These are phyloP conservation scores for Delichon dasypus DNA, from an alignment of 2,797 vertebrate genomes.

Conservation along the genomic window DNA sequence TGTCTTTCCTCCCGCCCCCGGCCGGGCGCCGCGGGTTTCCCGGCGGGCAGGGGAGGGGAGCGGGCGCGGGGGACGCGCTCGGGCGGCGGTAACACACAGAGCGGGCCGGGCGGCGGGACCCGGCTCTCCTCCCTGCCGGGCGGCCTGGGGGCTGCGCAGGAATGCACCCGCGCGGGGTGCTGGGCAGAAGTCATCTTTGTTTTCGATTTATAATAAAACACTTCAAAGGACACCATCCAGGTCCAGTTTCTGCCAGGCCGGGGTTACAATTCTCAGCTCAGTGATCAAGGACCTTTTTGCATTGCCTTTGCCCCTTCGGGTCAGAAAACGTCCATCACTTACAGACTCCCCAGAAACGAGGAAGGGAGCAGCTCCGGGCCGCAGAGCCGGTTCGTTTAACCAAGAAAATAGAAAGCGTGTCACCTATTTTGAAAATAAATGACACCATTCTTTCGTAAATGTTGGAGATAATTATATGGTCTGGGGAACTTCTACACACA, in stretches of 20 bases:
- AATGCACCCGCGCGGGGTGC: constrained; percentile 70
- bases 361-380: constrained; percentile 19
- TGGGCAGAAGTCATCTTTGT: constrained; percentile 80
- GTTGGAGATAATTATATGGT: constrained; percentile 50
- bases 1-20: not conserved
- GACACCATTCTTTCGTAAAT: constrained; percentile 25
- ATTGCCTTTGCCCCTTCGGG: constrained; percentile 74
- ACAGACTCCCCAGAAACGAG: constrained; percentile 61
- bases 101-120: not conserved
- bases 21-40: not conserved
- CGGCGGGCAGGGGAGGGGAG: not conserved
- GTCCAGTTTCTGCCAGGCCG: constrained; percentile 72
- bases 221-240: constrained; percentile 81
- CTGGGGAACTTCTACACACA: constrained; percentile 37
- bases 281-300: constrained; percentile 78
- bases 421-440: constrained; percentile 32
- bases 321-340: constrained; percentile 81
- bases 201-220: constrained; percentile 78
- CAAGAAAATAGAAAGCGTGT: constrained; percentile 23
- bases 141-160: constrained; percentile 55
- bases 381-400: constrained; percentile 36
- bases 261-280: constrained; percentile 76
- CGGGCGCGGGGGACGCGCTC: not conserved
- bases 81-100: not conserved
- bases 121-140: not conserved